Percentiles rank a stretch among this genome's conserved stretches.
Conservation (phyloP, 2,113 vertebrate genomes). For the Apus apus region DNA sequence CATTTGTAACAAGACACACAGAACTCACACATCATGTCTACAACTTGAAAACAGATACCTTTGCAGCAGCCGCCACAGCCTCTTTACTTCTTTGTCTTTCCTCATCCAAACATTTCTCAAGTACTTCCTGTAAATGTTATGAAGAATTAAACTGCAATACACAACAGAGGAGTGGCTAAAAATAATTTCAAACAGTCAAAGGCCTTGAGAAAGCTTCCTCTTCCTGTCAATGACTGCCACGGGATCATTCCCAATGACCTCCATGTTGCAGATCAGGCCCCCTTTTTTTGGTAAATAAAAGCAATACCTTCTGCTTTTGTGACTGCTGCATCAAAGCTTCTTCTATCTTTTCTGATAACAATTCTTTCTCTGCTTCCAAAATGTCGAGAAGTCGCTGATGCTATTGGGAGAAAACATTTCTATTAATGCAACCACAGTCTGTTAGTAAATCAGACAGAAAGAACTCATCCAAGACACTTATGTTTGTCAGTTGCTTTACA, state of each 20-base stretch:
- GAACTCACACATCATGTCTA: neutral
- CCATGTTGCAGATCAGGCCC: neutral
- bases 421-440: neutral
- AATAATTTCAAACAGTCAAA: neutral
- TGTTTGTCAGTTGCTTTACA: neutral
- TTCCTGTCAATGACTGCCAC: neutral
- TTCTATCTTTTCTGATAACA: constrained; percentile 70
- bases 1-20: neutral
- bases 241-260: neutral
- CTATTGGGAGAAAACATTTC: constrained; percentile 56
- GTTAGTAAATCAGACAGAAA: neutral
- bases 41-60: constrained; percentile 66
- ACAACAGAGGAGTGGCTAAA: neutral
- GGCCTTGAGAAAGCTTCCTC: neutral
- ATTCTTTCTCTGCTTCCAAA: constrained; percentile 76
- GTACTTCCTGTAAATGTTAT: constrained; percentile 66
- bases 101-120: constrained; percentile 76
- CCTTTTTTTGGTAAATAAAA: neutral
- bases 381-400: constrained; percentile 80
- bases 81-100: constrained; percentile 75
- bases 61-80: constrained; percentile 62
- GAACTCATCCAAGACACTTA: neutral
- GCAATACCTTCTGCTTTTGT: constrained; percentile 74
- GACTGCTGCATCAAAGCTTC: constrained; percentile 74
- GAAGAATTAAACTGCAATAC: neutral